Conservation (phyloP, 2,888 invertebrate genomes). For the Eubasilissa splendida region DNA sequence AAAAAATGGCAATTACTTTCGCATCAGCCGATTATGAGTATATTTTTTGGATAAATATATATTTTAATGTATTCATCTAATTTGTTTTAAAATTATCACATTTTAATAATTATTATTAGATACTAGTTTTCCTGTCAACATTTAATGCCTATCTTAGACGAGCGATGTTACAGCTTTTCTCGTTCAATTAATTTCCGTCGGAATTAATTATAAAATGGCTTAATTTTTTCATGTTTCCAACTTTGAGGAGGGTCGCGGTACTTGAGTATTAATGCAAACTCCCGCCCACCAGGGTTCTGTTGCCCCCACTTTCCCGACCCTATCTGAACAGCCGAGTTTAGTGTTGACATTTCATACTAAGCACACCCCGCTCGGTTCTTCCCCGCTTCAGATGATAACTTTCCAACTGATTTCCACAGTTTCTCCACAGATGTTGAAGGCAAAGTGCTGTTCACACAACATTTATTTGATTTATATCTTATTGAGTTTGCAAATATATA, state of each 20-base stretch:
- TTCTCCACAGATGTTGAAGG: neutral
- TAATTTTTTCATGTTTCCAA: neutral
- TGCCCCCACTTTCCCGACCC: neutral
- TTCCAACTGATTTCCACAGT: no score
- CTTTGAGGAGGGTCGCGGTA: slow-evolving; percentile 20
- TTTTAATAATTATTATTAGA: no score
- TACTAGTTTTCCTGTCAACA: no score
- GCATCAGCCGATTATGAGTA: no score
- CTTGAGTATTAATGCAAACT: neutral
- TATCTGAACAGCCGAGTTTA: neutral
- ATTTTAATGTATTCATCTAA: no score
- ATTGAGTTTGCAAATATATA: no score
- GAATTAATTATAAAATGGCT: neutral
- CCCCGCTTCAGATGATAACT: neutral
- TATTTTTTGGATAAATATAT: no score
- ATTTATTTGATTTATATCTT: no score
- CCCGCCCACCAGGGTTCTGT: neutral
- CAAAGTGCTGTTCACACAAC: no score
- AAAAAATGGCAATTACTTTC: no score
- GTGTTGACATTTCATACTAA: slow-evolving; percentile 19
- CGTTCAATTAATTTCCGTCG: neutral
- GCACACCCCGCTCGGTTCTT: slow-evolving; percentile 5
- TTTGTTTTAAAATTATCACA: no score
- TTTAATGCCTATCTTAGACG: no score
- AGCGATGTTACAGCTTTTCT: neutral